phyloP scores from a whole-genome alignment of 2,113 vertebrate species.

The Rutilus rutilus region DNA sequence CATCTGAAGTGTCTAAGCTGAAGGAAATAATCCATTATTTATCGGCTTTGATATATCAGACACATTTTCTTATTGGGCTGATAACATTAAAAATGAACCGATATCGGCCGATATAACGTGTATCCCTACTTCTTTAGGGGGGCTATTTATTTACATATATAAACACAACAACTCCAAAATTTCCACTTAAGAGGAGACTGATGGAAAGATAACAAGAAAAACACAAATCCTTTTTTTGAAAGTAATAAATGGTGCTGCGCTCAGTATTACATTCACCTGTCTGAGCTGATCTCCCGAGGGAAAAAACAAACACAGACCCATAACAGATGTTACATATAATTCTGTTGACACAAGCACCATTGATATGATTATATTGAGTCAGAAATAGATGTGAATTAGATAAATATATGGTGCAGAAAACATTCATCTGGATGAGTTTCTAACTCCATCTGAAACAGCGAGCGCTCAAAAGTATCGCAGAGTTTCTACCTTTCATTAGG shows the following conservation, averaged over 20 bases:
- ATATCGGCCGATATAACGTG: no score
- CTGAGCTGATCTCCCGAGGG: neutral
- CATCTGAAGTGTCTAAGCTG: no score
- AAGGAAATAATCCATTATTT: no score
- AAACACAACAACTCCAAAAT: no score
- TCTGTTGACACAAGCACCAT: slow-evolving; percentile 13
- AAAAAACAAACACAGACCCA: slow-evolving; percentile 20
- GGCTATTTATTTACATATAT: no score
- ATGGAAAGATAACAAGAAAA: neutral
- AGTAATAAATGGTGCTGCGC: slow-evolving; percentile 17
- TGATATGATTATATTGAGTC: slow-evolving; percentile 39
- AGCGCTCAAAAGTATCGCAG: slow-evolving; percentile 13
- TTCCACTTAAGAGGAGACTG: neutral
- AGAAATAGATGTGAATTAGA: neutral
- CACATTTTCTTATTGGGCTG: no score
- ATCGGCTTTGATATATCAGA: no score
- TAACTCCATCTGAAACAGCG: slow-evolving; percentile 20
- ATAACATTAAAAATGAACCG: no score
- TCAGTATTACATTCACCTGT: slow-evolving; percentile 25
- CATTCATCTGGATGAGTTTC: slow-evolving; percentile 34
- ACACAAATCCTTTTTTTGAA: neutral
- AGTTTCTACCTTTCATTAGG: slow-evolving; percentile 58
- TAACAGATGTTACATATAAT: slow-evolving; percentile 37
- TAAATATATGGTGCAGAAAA: neutral
- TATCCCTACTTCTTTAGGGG: no score